Evolutionary conservation across 2,797 vertebrate species (phyloP).

Genomic region (Discoglossus pictus): DNA sequence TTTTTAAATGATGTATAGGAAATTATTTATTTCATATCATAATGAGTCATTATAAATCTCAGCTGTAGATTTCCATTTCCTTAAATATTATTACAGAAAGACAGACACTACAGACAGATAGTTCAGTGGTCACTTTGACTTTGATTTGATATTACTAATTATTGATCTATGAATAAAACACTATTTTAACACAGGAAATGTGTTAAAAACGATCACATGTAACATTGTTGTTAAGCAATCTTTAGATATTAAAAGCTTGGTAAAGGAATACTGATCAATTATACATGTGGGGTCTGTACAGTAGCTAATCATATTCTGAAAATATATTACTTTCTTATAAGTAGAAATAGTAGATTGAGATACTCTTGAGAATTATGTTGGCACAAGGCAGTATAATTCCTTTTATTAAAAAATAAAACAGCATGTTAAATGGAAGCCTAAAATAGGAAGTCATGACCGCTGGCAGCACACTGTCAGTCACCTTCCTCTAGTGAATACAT

Average conservation of each 20-base stretch:
- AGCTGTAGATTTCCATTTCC: too few relatives aligned
- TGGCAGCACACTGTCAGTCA: constrained; percentile 74
- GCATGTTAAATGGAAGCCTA: constrained; percentile 75
- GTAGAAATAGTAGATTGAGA: constrained; percentile 46
- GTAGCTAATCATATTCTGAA: constrained; percentile 21
- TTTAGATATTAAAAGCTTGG: constrained; percentile 2
- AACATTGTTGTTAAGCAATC: constrained; percentile 15
- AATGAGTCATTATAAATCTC: too few relatives aligned
- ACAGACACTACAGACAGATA: too few relatives aligned
- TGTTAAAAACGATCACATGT: neutral
- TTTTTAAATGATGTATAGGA: too few relatives aligned
- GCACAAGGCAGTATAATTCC: constrained; percentile 48
- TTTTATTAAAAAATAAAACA: constrained; percentile 60
- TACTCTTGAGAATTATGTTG: constrained; percentile 49
- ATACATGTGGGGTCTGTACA: neutral
- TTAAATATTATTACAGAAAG: too few relatives aligned
- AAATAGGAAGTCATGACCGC: constrained; percentile 72
- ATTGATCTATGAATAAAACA: too few relatives aligned
- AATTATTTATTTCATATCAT: too few relatives aligned
- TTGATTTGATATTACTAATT: too few relatives aligned
- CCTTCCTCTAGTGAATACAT: constrained; percentile 80
- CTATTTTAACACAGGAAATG: too few relatives aligned
- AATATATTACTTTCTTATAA: constrained; percentile 40
- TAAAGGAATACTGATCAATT: constrained; percentile 34
- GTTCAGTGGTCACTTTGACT: too few relatives aligned